Evolutionary conservation across 2,888 invertebrate species (phyloP).

Genomic region (Eubasilissa splendida): DNA sequence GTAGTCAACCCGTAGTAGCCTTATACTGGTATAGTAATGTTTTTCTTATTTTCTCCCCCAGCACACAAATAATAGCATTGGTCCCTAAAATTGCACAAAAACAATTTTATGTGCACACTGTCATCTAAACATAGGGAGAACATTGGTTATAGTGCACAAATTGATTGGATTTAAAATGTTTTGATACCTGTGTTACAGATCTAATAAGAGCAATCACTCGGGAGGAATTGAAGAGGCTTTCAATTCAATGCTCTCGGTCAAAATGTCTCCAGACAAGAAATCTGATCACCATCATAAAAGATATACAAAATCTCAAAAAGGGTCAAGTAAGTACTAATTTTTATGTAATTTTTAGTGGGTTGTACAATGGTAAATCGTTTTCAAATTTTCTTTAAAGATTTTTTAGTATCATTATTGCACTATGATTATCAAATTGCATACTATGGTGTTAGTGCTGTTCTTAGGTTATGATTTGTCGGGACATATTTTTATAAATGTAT

Average conservation of each 20-base stretch:
- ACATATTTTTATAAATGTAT: no score
- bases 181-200: slow-evolving; percentile 19
- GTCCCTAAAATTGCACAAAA: no score
- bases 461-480: no score
- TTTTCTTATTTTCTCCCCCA: no score
- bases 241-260: slow-evolving; percentile 48
- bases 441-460: no score
- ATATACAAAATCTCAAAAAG: slow-evolving; percentile 49
- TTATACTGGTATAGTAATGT: no score
- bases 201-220: slow-evolving; percentile 27
- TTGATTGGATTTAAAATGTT: not conserved
- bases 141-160: not conserved
- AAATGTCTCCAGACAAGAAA: slow-evolving; percentile 45
- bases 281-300: slow-evolving; percentile 42
- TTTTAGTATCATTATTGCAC: no score
- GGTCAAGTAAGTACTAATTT: slow-evolving; percentile 53
- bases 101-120: no score
- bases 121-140: not conserved
- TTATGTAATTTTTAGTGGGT: not conserved
- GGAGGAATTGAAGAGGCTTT: slow-evolving; percentile 55
- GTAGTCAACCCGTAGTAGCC: no score
- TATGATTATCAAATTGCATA: no score
- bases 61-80: no score
- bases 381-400: not conserved
- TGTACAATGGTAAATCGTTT: not conserved